These are phyloP conservation scores for Eclectus roratus DNA, from an alignment of 2,113 vertebrate species.

Conservation along the genomic window DNA sequence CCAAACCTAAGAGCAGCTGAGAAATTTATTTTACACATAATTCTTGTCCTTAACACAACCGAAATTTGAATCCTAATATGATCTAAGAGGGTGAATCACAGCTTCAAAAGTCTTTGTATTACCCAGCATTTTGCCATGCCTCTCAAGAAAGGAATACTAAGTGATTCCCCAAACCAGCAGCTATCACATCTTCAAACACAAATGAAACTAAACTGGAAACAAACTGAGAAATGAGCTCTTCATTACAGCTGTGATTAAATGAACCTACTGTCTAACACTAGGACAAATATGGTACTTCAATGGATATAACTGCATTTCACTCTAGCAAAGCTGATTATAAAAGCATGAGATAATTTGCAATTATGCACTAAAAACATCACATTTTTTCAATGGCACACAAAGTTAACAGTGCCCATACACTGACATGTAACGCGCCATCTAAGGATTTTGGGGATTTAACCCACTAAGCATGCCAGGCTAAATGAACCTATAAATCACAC, in stretches of 20 bases:
- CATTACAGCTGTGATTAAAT: conserved; percentile 8
- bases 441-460: not conserved
- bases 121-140: not conserved
- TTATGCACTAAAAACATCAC: not conserved
- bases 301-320: not conserved
- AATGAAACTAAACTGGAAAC: not conserved
- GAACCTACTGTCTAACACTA: not conserved
- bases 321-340: conserved; percentile 1
- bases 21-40: not conserved
- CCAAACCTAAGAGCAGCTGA: not conserved
- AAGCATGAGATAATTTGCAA: not conserved
- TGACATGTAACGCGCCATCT: accelerated
- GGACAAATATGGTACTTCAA: not conserved
- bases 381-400: not conserved
- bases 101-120: not conserved
- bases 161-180: not conserved
- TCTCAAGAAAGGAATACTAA: not conserved
- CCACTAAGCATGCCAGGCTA: not conserved
- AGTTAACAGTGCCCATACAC: not conserved
- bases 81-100: conserved; percentile 2
- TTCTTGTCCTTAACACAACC: not conserved
- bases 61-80: not conserved
- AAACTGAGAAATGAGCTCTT: conserved; percentile 9
- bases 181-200: not conserved
- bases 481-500: not conserved